phyloP scores from a whole-genome alignment of 2,888 invertebrate genomes.

The Chrysotoxum bicinctum region DNA sequence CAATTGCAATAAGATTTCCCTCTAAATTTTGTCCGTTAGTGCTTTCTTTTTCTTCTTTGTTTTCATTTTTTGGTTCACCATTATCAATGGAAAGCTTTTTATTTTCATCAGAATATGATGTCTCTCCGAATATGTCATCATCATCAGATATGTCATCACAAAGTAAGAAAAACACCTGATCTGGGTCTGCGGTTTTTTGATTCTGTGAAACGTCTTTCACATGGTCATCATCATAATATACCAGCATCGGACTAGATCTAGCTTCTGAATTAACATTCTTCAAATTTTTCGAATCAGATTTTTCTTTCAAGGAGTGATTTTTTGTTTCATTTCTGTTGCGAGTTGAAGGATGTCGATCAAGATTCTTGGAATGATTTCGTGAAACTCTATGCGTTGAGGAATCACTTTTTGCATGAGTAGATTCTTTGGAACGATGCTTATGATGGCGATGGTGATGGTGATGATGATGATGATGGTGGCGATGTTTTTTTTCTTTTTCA shows the following conservation, averaged over 20 bases:
- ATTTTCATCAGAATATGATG: background rate
- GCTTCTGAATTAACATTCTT: background rate
- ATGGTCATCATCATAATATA: background rate
- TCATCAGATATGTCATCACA: conserved; percentile 43
- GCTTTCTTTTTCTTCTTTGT: background rate
- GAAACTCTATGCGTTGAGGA: background rate
- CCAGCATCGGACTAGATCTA: background rate
- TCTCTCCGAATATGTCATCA: background rate
- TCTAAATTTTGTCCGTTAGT: background rate
- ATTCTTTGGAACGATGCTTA: background rate
- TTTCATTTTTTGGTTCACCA: background rate
- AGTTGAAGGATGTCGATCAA: background rate
- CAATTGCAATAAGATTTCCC: background rate
- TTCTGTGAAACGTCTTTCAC: background rate
- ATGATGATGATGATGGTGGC: background rate
- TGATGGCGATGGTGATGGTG: background rate
- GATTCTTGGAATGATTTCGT: background rate
- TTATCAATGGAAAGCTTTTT: background rate
- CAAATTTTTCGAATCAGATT: background rate
- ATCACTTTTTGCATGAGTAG: background rate
- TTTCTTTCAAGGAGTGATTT: background rate
- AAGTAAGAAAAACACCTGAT: conserved; percentile 12
- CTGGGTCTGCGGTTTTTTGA: background rate
- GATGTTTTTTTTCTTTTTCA: background rate
- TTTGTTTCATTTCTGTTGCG: background rate